Conservation (phyloP, 2,797 vertebrate species). For the Sorex maritimensis region DNA sequence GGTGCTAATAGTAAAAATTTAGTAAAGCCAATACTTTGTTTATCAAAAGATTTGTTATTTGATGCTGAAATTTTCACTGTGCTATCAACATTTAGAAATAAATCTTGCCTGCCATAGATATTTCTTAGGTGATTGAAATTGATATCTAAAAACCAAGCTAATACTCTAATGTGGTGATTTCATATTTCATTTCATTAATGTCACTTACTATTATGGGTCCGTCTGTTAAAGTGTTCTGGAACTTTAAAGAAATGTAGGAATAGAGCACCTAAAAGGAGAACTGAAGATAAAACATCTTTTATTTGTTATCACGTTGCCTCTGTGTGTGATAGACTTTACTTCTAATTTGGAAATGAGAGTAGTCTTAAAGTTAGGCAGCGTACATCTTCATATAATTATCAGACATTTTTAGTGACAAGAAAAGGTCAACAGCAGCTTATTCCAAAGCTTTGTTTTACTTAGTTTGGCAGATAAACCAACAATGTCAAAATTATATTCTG, state of each 20-base stretch:
- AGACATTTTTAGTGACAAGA: not conserved
- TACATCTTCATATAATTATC: not conserved
- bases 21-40: not conserved
- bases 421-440: not conserved
- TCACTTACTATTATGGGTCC: constrained; percentile 28
- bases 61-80: not conserved
- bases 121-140: constrained; percentile 38
- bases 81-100: constrained; percentile 17
- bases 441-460: not conserved
- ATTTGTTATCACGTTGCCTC: not conserved
- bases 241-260: not conserved
- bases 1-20: too few relatives aligned
- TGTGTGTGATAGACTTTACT: not conserved
- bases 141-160: constrained; percentile 60
- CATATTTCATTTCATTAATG: constrained; percentile 62
- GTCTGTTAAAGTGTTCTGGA: not conserved
- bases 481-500: not conserved
- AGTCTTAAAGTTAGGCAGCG: not conserved
- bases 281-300: not conserved
- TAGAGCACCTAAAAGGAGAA: constrained; percentile 2
- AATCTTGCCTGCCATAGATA: constrained; percentile 21
- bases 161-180: constrained; percentile 53
- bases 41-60: constrained; percentile 20
- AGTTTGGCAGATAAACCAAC: not conserved
- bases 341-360: not conserved